Conservation (phyloP, 1,140 invertebrate genomes). For the Phthorimaea operculella region DNA sequence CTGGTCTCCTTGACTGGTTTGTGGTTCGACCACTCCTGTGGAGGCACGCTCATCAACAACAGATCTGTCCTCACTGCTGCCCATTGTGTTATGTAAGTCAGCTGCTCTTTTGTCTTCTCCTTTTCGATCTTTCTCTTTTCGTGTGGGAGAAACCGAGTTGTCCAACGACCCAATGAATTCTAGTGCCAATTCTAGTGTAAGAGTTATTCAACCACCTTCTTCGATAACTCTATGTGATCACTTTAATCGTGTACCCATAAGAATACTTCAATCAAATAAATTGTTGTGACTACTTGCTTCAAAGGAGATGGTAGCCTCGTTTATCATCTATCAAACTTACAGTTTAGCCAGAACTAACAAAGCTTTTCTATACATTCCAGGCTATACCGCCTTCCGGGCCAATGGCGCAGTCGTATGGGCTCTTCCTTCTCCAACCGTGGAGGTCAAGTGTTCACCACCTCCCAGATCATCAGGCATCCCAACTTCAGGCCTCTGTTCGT, state of each 20-base stretch:
- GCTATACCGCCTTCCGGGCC: not conserved
- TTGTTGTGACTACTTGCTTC: no score
- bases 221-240: no score
- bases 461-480: conserved; percentile 18
- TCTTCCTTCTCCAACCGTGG: conserved; percentile 18
- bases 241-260: no score
- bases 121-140: no score
- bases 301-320: no score
- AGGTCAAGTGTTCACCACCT: conserved; percentile 10
- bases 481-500: conserved; percentile 43
- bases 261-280: no score
- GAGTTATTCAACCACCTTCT: no score
- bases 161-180: not conserved
- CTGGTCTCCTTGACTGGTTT: conserved; percentile 15
- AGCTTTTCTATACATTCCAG: not conserved
- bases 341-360: not conserved
- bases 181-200: not conserved
- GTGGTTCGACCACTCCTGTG: conserved; percentile 28
- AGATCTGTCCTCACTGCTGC: conserved; percentile 33
- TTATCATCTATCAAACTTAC: not conserved
- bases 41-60: conserved; percentile 34
- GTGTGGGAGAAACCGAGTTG: not conserved
- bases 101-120: not conserved
- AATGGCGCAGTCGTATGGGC: conserved; percentile 17
- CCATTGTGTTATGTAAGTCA: conserved; percentile 35